These are phyloP conservation scores for Carterocephalus palaemon DNA, from an alignment of 2,888 invertebrate species.

Conservation along the genomic window DNA sequence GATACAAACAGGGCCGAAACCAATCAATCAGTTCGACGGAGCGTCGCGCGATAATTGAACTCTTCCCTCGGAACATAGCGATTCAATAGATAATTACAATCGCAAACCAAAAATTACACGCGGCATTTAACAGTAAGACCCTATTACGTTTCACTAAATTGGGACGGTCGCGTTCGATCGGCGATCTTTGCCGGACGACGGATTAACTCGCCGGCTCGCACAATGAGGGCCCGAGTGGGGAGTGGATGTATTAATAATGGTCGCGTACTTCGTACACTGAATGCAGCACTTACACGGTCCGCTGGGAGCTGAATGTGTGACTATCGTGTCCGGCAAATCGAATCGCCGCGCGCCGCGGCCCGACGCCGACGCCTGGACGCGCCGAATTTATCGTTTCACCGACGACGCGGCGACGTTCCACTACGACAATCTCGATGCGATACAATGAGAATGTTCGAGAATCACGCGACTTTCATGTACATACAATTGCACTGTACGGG, in stretches of 20 bases:
- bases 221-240: constrained; percentile 65
- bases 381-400: constrained; percentile 63
- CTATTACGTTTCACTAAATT: constrained; percentile 71
- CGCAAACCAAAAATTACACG: constrained; percentile 77
- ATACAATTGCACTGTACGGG: too few relatives aligned
- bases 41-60: constrained; percentile 72
- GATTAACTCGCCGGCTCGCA: constrained; percentile 68
- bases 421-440: constrained; percentile 2
- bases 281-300: constrained; percentile 76
- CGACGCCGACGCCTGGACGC: constrained; percentile 56
- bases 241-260: constrained; percentile 75
- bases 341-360: constrained; percentile 66
- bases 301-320: constrained; percentile 73
- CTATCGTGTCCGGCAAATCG: constrained; percentile 75
- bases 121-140: constrained; percentile 70
- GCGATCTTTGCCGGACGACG: constrained; percentile 69
- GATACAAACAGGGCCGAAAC: constrained; percentile 60
- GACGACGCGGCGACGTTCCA: constrained; percentile 32
- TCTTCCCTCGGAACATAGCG: constrained; percentile 64
- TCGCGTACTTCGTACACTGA: constrained; percentile 50
- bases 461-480: background rate
- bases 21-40: constrained; percentile 71
- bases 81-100: constrained; percentile 76
- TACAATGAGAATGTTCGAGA: constrained; percentile 13
- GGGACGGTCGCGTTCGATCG: constrained; percentile 66